These are phyloP conservation scores for Pterostichus madidus DNA, from an alignment of 2,888 invertebrate species.

Conservation along the genomic window DNA sequence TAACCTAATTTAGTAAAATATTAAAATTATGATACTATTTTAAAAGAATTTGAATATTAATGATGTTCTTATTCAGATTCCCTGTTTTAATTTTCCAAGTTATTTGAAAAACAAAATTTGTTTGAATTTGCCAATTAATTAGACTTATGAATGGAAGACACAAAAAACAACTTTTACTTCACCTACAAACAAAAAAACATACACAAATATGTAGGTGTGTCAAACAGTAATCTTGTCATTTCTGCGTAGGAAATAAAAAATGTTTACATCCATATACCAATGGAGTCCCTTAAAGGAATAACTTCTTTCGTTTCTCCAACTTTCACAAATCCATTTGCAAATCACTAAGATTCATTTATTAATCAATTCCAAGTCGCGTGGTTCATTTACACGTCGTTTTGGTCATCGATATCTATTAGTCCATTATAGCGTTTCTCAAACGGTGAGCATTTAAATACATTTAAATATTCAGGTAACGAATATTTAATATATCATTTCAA, in stretches of 20 bases:
- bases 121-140: not conserved
- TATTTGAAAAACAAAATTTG: not conserved
- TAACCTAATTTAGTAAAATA: conserved; percentile 8
- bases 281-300: conserved; percentile 9
- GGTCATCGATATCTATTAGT: conserved; percentile 48
- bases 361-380: conserved; percentile 10
- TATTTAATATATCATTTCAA: not conserved
- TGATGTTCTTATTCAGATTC: not conserved
- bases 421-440: conserved; percentile 44
- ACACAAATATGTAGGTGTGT: conserved; percentile 20
- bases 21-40: not conserved
- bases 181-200: too few species aligned
- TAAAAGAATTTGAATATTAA: too few species aligned
- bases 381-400: conserved; percentile 44
- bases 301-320: conserved; percentile 55
- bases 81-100: not conserved
- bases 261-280: conserved; percentile 37
- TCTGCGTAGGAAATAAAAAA: conserved; percentile 53
- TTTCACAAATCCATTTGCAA: conserved; percentile 53
- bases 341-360: conserved; percentile 42
- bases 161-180: too few species aligned
- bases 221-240: conserved; percentile 24
- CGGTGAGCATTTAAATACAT: conserved; percentile 23
- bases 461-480: conserved; percentile 25
- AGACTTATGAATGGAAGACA: not conserved